A percentile compares a stretch with the other conserved stretches of the same genome.
Evolutionary conservation across 2,888 invertebrate species (phyloP).

Genomic region (Ennomos quercinarius): DNA sequence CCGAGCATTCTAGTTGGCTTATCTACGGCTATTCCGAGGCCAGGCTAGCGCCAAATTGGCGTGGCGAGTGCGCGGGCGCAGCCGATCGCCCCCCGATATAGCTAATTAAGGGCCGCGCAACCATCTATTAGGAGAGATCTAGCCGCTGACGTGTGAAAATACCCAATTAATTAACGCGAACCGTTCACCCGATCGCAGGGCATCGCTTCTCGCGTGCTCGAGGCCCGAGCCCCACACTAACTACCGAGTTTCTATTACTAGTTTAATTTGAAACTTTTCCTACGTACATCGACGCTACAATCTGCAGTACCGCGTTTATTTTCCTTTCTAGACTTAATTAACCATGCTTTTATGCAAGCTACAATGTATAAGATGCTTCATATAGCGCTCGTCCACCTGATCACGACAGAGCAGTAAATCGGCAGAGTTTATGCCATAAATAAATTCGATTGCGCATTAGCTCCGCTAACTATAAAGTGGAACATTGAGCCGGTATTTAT

Average conservation of each 20-base stretch:
- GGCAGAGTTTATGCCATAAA: constrained; percentile 50
- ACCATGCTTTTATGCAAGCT: constrained; percentile 19
- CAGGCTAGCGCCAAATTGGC: constrained; percentile 82
- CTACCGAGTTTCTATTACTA: constrained; percentile 60
- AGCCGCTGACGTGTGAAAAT: constrained; percentile 84
- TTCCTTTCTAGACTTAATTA: constrained; percentile 25
- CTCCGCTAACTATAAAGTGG: constrained; percentile 51
- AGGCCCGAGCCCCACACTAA: constrained; percentile 53
- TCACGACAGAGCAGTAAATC: constrained; percentile 50
- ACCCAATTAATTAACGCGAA: constrained; percentile 85
- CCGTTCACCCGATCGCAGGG: constrained; percentile 66
- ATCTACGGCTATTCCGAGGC: constrained; percentile 74
- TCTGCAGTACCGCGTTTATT: constrained; percentile 32
- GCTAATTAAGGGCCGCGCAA: constrained; percentile 82
- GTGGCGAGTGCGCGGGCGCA: constrained; percentile 79
- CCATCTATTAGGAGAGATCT: constrained; percentile 85
- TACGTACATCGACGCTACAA: constrained; percentile 41
- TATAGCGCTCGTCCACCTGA: constrained; percentile 40
- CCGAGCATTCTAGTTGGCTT: constrained; percentile 75
- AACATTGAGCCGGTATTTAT: constrained; percentile 53
- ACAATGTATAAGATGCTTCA: constrained; percentile 23
- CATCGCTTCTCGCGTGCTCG: constrained; percentile 76
- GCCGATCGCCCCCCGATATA: constrained; percentile 77
- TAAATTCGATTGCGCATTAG: constrained; percentile 56
- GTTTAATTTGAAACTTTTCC: constrained; percentile 60